Evolutionary conservation across 2,888 invertebrate genomes (phyloP).

Genomic region (Aphodius sticticus): DNA sequence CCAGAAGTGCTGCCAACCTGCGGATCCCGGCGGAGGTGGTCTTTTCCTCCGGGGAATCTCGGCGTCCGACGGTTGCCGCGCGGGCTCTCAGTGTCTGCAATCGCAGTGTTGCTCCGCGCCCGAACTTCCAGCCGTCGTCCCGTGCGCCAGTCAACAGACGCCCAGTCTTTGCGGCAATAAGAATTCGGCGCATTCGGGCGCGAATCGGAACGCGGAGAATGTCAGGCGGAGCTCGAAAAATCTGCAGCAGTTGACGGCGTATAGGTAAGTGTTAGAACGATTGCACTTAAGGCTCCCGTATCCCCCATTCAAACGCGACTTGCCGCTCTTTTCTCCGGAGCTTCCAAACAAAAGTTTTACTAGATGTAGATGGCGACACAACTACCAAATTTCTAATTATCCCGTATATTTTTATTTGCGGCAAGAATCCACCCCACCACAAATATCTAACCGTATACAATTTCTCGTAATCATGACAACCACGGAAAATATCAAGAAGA

Average conservation of each 20-base stretch:
- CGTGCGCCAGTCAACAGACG: neutral
- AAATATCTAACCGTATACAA: too few relatives aligned
- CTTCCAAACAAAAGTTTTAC: too few relatives aligned
- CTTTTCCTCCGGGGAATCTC: neutral
- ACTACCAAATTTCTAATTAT: too few relatives aligned
- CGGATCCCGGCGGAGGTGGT: constrained; percentile 55
- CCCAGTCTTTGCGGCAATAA: neutral
- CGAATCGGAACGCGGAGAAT: constrained; percentile 16
- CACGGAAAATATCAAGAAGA: too few relatives aligned
- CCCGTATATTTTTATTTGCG: too few relatives aligned
- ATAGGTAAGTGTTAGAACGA: neutral
- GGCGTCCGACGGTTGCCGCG: constrained; percentile 20
- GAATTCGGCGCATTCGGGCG: neutral
- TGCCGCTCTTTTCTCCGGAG: too few relatives aligned
- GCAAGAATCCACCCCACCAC: too few relatives aligned
- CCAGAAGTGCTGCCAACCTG: constrained; percentile 49
- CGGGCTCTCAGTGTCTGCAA: constrained; percentile 33
- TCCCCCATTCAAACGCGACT: too few relatives aligned
- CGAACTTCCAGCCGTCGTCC: neutral
- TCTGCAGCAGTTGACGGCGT: constrained; percentile 21
- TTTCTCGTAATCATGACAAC: too few relatives aligned
- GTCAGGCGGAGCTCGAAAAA: constrained; percentile 33
- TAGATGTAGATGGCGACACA: too few relatives aligned
- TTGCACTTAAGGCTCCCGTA: too few relatives aligned
- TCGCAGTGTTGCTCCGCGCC: constrained; percentile 31